phyloP scores from a whole-genome alignment of 35 echinoderm and acorn worm species.

The Acanthaster planci region DNA sequence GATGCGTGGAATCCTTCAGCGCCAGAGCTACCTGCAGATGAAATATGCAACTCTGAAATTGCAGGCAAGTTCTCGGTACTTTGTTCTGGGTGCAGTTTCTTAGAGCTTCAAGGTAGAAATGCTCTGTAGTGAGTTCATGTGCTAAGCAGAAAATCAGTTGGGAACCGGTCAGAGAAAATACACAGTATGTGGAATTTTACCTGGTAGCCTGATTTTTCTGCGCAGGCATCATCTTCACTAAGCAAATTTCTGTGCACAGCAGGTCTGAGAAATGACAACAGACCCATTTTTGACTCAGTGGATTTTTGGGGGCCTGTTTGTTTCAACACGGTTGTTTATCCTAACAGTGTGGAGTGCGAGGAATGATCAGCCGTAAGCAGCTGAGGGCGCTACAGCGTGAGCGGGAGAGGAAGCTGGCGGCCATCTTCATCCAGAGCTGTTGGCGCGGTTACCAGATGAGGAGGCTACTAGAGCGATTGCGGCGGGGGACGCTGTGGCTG shows the following conservation, averaged over 20 bases:
- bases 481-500: slow-evolving; percentile 62
- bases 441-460: slow-evolving; percentile 63
- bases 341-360: slow-evolving; percentile 66
- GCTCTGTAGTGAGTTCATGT: no score
- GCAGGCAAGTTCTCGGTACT: slow-evolving; percentile 58
- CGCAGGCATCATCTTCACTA: no score
- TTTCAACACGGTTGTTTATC: no score
- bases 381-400: slow-evolving; percentile 58
- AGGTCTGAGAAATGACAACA: no score
- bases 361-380: slow-evolving; percentile 59
- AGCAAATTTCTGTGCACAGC: background rate
- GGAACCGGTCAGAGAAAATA: no score
- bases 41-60: slow-evolving; percentile 66
- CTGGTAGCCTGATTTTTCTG: no score
- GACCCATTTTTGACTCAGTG: no score
- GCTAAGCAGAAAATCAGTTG: no score
- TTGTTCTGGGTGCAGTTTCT: no score
- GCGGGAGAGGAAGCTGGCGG: slow-evolving; percentile 61
- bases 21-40: slow-evolving; percentile 69
- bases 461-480: slow-evolving; percentile 49
- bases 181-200: no score
- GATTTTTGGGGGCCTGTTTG: no score
- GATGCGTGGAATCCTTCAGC: slow-evolving; percentile 77
- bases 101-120: no score
- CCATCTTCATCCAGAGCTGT: slow-evolving; percentile 76